Evolutionary conservation across 2,797 vertebrate species (phyloP).

Genomic region (Leuciscus waleckii): DNA sequence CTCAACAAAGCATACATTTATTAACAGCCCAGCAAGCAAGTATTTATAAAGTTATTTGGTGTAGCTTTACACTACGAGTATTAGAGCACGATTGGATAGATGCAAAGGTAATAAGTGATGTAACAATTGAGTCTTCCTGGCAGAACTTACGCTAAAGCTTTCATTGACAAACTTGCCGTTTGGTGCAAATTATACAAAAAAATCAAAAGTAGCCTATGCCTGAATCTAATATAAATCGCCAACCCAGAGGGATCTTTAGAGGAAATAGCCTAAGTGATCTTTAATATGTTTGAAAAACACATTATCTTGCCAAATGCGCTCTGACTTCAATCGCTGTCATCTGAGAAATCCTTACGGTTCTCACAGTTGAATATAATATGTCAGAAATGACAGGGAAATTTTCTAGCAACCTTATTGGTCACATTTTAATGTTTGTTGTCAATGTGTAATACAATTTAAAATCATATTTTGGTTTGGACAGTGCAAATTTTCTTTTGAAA

Average conservation of each 20-base stretch:
- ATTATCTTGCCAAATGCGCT: conserved; percentile 55
- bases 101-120: too few relatives aligned
- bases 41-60: too few relatives aligned
- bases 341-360: conserved; percentile 8
- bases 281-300: conserved; percentile 57
- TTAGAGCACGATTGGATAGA: too few relatives aligned
- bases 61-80: too few relatives aligned
- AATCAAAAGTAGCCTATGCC: conserved; percentile 51
- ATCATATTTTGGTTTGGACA: conserved; percentile 3
- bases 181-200: conserved; percentile 63
- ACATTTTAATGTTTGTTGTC: not conserved
- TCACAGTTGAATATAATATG: not conserved
- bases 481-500: not conserved
- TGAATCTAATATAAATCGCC: conserved; percentile 62
- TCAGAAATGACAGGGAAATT: not conserved
- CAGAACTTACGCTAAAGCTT: too few relatives aligned
- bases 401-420: not conserved
- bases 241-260: conserved; percentile 38
- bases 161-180: conserved; percentile 68
- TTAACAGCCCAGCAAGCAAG: too few relatives aligned
- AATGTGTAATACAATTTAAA: conserved; percentile 8
- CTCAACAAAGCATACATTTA: too few relatives aligned
- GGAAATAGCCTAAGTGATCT: conserved; percentile 65
- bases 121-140: too few relatives aligned
- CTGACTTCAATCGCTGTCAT: conserved; percentile 9